phyloP scores from a whole-genome alignment of 2,888 invertebrate species.

The Conistra vaccinii region DNA sequence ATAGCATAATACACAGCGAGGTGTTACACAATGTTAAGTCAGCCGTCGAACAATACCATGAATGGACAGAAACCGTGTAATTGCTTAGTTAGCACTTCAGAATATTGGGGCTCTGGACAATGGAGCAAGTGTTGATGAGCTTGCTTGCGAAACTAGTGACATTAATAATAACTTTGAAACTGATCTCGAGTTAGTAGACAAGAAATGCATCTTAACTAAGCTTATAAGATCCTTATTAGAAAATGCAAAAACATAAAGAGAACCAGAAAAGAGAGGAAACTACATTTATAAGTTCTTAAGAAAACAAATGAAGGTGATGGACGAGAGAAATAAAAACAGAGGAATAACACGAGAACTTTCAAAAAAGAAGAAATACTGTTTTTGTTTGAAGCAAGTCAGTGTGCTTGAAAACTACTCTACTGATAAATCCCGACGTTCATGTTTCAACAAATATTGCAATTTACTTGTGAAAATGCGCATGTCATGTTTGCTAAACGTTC shows the following conservation, averaged over 20 bases:
- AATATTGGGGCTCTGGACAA: constrained; percentile 27
- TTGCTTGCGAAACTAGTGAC: constrained; percentile 1
- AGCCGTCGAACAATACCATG: constrained; percentile 28
- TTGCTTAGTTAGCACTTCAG: constrained; percentile 38
- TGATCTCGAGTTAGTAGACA: background rate
- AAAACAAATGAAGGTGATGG: constrained; percentile 3
- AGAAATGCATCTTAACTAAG: background rate
- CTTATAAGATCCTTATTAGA: background rate
- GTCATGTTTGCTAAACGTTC: constrained; percentile 12
- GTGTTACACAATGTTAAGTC: constrained; percentile 17
- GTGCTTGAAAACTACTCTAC: constrained; percentile 18
- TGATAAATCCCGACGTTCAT: constrained; percentile 8
- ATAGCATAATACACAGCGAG: constrained; percentile 9
- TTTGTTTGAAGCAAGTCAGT: constrained; percentile 2
- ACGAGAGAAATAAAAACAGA: background rate
- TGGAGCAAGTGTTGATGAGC: constrained; percentile 20
- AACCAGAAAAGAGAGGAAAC: background rate
- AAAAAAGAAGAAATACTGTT: constrained; percentile 12
- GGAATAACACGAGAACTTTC: background rate
- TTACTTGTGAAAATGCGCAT: constrained; percentile 36
- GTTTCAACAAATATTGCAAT: constrained; percentile 18
- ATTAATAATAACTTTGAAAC: constrained; percentile 19
- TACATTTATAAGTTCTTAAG: background rate
- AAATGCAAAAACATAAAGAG: background rate
- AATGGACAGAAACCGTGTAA: constrained; percentile 34